A percentile compares a stretch with the other conserved stretches of the same genome.
Conservation (phyloP, 2,113 vertebrate genomes). For the Calonectris borealis region DNA sequence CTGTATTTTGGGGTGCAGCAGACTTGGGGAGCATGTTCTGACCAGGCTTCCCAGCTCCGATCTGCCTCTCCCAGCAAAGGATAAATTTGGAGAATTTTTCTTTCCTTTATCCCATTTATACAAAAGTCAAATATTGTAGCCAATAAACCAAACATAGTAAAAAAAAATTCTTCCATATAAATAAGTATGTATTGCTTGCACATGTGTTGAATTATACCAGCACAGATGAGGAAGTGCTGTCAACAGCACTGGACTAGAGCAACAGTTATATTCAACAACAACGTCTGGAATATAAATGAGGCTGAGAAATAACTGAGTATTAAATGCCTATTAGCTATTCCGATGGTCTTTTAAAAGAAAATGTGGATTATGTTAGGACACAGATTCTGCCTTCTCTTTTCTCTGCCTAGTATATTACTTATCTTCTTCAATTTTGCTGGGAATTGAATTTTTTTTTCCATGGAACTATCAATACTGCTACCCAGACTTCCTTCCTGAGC, state of each 20-base stretch:
- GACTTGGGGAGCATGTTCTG: neutral
- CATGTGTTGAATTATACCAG: neutral
- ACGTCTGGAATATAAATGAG: neutral
- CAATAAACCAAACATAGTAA: neutral
- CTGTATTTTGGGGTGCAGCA: neutral
- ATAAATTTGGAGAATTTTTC: neutral
- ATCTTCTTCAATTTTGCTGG: neutral
- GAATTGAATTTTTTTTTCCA: neutral
- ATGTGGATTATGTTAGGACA: neutral
- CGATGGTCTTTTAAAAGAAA: neutral
- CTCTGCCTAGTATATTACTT: neutral
- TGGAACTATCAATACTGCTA: neutral
- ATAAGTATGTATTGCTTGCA: neutral
- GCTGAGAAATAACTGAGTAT: neutral
- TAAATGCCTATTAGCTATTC: neutral
- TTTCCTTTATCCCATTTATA: neutral
- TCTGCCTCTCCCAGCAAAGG: neutral
- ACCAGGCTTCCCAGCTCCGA: neutral
- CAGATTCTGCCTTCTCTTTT: neutral
- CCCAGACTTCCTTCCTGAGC: neutral
- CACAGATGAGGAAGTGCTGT: neutral
- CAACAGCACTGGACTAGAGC: neutral
- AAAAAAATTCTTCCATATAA: neutral
- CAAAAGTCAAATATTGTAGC: neutral
- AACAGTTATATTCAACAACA: neutral